Percentiles rank a stretch among this genome's conserved stretches.
Conservation (phyloP, 1,140 invertebrate species). For the Cryptotermes secundus region DNA sequence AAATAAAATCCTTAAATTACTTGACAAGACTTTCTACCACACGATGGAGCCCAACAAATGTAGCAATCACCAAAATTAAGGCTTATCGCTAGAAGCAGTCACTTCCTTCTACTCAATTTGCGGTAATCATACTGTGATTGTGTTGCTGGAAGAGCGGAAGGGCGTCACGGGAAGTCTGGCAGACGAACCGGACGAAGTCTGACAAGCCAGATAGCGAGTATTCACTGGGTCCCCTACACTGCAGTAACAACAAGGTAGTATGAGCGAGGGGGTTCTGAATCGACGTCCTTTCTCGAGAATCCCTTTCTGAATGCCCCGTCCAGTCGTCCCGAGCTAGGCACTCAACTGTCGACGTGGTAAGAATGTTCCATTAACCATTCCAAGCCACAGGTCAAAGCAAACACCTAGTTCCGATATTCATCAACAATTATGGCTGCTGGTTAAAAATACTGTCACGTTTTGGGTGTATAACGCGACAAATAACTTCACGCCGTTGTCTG, state of each 20-base stretch:
- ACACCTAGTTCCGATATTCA: background rate
- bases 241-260: background rate
- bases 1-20: too few relatives aligned
- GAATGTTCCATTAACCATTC: background rate
- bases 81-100: background rate
- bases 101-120: background rate
- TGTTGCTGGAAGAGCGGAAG: background rate
- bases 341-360: background rate
- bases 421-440: too few relatives aligned
- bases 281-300: background rate
- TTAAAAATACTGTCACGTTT: too few relatives aligned
- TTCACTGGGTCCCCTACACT: background rate
- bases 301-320: too few relatives aligned
- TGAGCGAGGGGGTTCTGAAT: background rate
- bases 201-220: too few relatives aligned
- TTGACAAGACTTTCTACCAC: too few relatives aligned
- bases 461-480: too few relatives aligned
- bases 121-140: background rate
- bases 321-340: background rate
- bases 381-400: background rate
- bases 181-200: background rate
- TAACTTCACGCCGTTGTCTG: too few relatives aligned
- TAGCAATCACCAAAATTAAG: background rate
- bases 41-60: background rate
- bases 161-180: background rate